These are phyloP conservation scores for Nylanderia fulva DNA, from an alignment of 1,140 invertebrate genomes.

Conservation along the genomic window DNA sequence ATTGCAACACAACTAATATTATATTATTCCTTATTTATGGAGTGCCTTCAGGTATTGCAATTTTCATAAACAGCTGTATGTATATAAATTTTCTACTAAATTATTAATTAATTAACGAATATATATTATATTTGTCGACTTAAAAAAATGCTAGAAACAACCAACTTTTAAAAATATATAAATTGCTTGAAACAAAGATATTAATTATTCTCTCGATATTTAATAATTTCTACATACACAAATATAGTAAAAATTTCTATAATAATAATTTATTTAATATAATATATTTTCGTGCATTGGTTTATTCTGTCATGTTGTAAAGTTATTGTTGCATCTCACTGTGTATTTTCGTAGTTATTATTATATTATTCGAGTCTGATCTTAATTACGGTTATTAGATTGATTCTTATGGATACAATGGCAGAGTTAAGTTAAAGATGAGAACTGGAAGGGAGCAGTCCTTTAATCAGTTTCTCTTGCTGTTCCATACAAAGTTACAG, in stretches of 20 bases:
- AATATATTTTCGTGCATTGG: background rate
- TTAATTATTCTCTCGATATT: background rate
- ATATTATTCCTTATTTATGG: no score
- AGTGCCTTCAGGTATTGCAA: no score
- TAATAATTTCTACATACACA: background rate
- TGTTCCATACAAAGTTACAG: conserved; percentile 33
- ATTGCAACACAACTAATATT: no score
- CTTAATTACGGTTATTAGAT: background rate
- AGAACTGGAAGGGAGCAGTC: conserved; percentile 26
- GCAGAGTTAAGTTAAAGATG: conserved; percentile 14
- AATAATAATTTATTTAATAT: background rate
- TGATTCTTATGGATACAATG: conserved; percentile 20
- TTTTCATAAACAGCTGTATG: no score
- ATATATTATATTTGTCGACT: no score
- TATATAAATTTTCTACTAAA: no score
- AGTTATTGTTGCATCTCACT: background rate
- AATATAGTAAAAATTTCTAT: background rate
- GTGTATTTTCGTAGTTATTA: background rate
- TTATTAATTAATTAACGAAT: no score
- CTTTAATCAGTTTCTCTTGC: conserved; percentile 41
- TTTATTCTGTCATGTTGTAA: background rate
- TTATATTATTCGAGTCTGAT: background rate
- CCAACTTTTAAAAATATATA: background rate
- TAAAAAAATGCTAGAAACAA: background rate
- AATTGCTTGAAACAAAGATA: background rate